phyloP scores from a whole-genome alignment of 2,113 vertebrate genomes.

The Chloropsis cyanopogon region DNA sequence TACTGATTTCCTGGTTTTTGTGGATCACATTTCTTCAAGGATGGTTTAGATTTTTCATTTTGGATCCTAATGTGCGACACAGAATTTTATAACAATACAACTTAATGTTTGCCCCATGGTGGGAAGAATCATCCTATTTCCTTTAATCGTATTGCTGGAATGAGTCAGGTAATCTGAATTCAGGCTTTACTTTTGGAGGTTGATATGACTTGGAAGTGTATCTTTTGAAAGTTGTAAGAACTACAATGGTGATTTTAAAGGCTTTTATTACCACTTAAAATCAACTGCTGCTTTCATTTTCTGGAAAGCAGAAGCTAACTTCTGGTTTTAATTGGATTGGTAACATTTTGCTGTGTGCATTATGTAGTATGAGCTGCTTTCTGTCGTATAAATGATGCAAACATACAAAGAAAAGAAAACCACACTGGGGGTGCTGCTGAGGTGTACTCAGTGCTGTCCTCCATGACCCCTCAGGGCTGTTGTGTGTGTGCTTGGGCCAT shows the following conservation, averaged over 20 bases:
- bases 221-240: not conserved
- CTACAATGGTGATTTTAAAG: not conserved
- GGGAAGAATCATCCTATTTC: not conserved
- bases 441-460: not conserved
- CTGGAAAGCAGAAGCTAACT: not conserved
- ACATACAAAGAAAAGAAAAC: not conserved
- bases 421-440: not conserved
- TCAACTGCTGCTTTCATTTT: not conserved
- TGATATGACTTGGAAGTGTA: not conserved
- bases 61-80: not conserved
- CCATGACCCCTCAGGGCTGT: rapidly evolving
- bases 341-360: not conserved
- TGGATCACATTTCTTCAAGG: not conserved
- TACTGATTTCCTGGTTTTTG: not conserved
- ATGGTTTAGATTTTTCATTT: not conserved
- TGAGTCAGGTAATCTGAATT: not conserved
- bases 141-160: not conserved
- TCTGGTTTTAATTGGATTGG: not conserved
- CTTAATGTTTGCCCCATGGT: not conserved
- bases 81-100: not conserved
- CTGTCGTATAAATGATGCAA: not conserved
- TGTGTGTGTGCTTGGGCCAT: not conserved
- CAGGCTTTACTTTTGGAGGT: not conserved
- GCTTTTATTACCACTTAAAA: not conserved
- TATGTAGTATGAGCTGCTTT: not conserved